Conservation (phyloP, 2,888 invertebrate genomes). For the Caenorhabditis imperialis region DNA sequence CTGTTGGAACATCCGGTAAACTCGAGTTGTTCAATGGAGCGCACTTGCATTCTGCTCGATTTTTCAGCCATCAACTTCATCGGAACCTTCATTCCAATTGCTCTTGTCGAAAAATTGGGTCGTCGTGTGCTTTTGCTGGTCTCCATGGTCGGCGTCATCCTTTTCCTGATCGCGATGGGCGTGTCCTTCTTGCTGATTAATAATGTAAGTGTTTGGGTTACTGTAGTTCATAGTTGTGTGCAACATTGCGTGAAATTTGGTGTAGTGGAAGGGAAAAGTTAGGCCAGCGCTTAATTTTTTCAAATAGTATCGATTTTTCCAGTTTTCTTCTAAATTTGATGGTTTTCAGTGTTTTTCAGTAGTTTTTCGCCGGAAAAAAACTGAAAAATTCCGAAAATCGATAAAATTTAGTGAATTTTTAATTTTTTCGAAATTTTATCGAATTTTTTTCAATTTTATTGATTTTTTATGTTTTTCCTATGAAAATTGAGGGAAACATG, state of each 20-base stretch:
- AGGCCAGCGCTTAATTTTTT: too few species aligned
- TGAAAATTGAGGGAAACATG: too few species aligned
- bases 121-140: slow-evolving; percentile 77
- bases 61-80: slow-evolving; percentile 80
- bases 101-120: slow-evolving; percentile 80
- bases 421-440: background rate
- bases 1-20: slow-evolving; percentile 78
- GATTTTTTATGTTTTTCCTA: too few species aligned
- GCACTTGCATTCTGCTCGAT: background rate
- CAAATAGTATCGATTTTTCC: too few species aligned
- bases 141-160: slow-evolving; percentile 64
- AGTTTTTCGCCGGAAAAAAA: too few species aligned
- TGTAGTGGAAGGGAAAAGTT: too few species aligned
- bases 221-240: too few species aligned
- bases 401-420: background rate
- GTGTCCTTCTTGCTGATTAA: slow-evolving; percentile 68
- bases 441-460: background rate
- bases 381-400: slow-evolving; percentile 4
- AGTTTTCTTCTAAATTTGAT: too few species aligned
- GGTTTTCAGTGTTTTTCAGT: too few species aligned
- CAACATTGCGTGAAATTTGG: too few species aligned
- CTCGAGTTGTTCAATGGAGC: slow-evolving; percentile 18
- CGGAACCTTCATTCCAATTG: slow-evolving; percentile 80
- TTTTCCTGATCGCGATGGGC: slow-evolving; percentile 66
- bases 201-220: slow-evolving; percentile 48